These are phyloP conservation scores for Oxyteleia sp. DNA, from an alignment of 2,888 invertebrate genomes.

Conservation along the genomic window DNA sequence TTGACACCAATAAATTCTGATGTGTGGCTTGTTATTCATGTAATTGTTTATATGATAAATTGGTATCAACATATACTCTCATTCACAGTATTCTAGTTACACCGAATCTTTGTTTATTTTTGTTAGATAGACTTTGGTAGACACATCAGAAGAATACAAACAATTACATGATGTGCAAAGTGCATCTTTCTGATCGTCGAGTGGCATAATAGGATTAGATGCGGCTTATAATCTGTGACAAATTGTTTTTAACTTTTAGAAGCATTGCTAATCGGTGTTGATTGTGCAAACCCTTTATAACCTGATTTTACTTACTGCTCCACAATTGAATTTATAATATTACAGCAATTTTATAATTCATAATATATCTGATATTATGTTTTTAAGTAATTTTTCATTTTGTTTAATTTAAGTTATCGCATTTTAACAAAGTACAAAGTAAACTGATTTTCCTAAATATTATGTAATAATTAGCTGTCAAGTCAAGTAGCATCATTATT, in stretches of 20 bases:
- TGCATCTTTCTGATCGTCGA: constrained; percentile 13
- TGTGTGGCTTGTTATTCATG: too few relatives aligned
- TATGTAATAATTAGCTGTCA: constrained; percentile 17
- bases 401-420: too few relatives aligned
- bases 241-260: neutral
- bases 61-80: too few relatives aligned
- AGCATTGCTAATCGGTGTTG: neutral
- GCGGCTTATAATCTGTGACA: neutral
- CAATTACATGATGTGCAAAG: constrained; percentile 29
- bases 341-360: too few relatives aligned
- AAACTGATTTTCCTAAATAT: too few relatives aligned
- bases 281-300: neutral
- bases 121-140: constrained; percentile 8
- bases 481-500: neutral
- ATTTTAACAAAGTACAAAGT: too few relatives aligned
- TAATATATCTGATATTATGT: neutral
- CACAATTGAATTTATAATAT: neutral
- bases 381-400: neutral
- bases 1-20: too few relatives aligned
- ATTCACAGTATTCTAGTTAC: neutral
- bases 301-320: neutral
- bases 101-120: constrained; percentile 10
- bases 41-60: neutral
- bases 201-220: neutral
- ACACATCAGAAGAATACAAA: constrained; percentile 23